phyloP scores from a whole-genome alignment of 2,797 vertebrate species.

The Epinephelus malabaricus region DNA sequence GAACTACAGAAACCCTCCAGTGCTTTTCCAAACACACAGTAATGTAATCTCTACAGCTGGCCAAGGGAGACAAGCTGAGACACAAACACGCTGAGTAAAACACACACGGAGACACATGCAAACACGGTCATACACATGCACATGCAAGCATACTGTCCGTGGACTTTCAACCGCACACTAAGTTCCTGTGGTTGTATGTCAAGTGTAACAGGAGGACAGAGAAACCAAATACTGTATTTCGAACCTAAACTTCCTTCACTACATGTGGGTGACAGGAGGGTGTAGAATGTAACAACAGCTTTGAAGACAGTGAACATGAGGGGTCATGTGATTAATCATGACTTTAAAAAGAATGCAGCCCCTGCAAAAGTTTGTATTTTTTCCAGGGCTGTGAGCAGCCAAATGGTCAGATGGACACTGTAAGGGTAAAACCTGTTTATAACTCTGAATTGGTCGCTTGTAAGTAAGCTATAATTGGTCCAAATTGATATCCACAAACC shows the following conservation, averaged over 20 bases:
- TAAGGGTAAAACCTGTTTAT: no score
- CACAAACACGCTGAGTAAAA: constrained; percentile 37
- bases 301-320: neutral
- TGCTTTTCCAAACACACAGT: constrained; percentile 61
- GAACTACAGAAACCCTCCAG: constrained; percentile 47
- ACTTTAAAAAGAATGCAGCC: neutral
- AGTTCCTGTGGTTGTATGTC: constrained; percentile 17
- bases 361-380: neutral
- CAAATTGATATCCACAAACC: no score
- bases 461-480: neutral
- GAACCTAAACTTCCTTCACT: constrained; percentile 52
- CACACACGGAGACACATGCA: constrained; percentile 5
- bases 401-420: no score
- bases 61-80: constrained; percentile 51
- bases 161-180: constrained; percentile 12
- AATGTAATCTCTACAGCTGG: constrained; percentile 55
- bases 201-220: constrained; percentile 27
- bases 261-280: constrained; percentile 36
- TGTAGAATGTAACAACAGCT: constrained; percentile 18
- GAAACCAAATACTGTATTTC: constrained; percentile 30
- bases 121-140: neutral
- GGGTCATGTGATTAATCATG: neutral
- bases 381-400: no score
- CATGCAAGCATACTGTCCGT: neutral
- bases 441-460: no score